Evolutionary conservation across 2,888 invertebrate species (phyloP).

Genomic region (Anthophora plumipes): DNA sequence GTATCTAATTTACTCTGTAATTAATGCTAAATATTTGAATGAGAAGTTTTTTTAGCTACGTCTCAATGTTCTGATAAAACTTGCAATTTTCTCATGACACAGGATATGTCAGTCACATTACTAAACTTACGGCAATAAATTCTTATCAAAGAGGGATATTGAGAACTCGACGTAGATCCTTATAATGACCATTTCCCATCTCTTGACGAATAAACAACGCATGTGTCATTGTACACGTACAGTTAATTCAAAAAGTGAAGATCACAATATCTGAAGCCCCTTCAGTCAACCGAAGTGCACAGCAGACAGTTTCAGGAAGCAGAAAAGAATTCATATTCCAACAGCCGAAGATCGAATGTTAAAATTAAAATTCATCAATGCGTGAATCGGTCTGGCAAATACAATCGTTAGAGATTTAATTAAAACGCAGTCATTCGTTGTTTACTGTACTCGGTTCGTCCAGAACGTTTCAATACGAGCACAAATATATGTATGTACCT

Average conservation of each 20-base stretch:
- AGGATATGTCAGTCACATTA: too few relatives aligned
- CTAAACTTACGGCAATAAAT: too few relatives aligned
- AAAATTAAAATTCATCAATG: conserved; percentile 75
- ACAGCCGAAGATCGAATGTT: conserved; percentile 21
- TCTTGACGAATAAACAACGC: too few relatives aligned
- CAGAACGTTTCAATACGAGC: conserved; percentile 37
- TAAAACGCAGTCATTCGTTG: conserved; percentile 70
- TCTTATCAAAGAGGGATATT: too few relatives aligned
- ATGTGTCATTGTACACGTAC: not conserved
- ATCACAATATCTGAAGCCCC: not conserved
- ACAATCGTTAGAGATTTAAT: conserved; percentile 76
- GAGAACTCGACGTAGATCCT: too few relatives aligned
- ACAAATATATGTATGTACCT: conserved; percentile 41
- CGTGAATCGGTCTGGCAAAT: conserved; percentile 68
- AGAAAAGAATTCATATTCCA: conserved; percentile 25
- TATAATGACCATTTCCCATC: too few relatives aligned
- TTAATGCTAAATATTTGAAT: too few relatives aligned
- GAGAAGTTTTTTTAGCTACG: too few relatives aligned
- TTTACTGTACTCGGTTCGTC: conserved; percentile 50
- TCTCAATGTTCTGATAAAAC: too few relatives aligned
- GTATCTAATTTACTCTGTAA: too few relatives aligned
- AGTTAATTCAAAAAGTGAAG: not conserved
- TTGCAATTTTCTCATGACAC: too few relatives aligned
- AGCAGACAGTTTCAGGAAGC: not conserved
- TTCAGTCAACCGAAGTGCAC: not conserved